phyloP scores from a whole-genome alignment of 1,140 invertebrate species.

The Bombus affinis region DNA sequence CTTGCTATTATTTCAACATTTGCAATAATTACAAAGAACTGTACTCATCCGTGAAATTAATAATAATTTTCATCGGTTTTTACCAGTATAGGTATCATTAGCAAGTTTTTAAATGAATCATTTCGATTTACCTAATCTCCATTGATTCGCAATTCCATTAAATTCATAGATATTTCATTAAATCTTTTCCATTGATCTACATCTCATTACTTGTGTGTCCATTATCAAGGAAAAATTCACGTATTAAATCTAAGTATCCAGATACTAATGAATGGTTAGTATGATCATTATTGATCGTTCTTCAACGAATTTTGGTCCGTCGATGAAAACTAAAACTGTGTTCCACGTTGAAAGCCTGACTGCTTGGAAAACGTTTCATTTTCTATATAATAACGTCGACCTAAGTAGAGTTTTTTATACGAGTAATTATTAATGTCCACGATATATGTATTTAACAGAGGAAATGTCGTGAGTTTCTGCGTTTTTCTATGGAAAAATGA shows the following conservation, averaged over 20 bases:
- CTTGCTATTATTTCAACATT: background rate
- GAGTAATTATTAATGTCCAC: background rate
- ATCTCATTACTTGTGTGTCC: no score
- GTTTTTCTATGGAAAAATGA: background rate
- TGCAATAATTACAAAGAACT: background rate
- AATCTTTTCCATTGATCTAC: no score
- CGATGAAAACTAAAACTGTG: background rate
- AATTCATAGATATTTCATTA: no score
- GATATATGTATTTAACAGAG: background rate
- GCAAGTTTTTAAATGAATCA: no score
- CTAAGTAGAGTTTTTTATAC: slow-evolving; percentile 19
- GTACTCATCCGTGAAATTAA: background rate
- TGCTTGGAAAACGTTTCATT: background rate
- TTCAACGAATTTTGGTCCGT: slow-evolving; percentile 9
- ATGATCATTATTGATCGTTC: background rate
- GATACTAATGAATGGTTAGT: background rate
- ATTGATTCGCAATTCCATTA: no score
- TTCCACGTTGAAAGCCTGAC: background rate
- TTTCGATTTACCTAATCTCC: no score
- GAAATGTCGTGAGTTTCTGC: background rate
- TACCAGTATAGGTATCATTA: background rate
- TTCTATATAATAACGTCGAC: slow-evolving; percentile 8
- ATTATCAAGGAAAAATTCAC: background rate
- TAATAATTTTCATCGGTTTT: background rate
- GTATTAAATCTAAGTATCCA: background rate